Evolutionary conservation across 2,888 invertebrate species (phyloP), one percentile per base, ranked within the genome.

Genomic region (Dysmachus trigonus): DNA sequence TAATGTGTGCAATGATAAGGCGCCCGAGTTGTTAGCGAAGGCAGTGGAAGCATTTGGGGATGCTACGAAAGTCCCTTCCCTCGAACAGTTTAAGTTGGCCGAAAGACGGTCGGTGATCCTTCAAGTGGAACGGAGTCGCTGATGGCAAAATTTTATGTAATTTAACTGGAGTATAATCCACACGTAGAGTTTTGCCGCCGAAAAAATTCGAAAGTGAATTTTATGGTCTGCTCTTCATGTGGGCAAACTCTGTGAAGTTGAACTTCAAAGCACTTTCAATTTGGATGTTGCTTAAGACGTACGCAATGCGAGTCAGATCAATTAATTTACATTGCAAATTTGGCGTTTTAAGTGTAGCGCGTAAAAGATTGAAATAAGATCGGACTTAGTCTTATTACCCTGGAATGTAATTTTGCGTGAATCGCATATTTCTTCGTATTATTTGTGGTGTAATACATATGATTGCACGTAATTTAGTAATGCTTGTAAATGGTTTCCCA

Each of bases 161-260:
- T 53, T 81, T 81, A 53, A 33, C 33, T 51, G 81, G 51, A 79
- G 18, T 81, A 62, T 51, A 30, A 33, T 31, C 27, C 27, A 47
- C 22, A 77, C 41, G 30, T 27, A n/a, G 2, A 33, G 53, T 62
- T 81, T 81, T 53, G 18, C 51, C 30, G n/a, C 81, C 81, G 62
- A 81, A 81, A 81, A 81, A 53, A 81, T 53, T 81, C 53, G 81
- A 81, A 81, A 81, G 81, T 81, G 62, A 81, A 81, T 81, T 31
- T 53, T 35, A 33, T 73, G n/a, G 33, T 73, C 62, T 8, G 27
- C 22, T 22, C 62, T 13, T 62, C 62, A 62, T 62, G 27, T 27
- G 62, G 18, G 62, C 62, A 62, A 62, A 62, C 62, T 77, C 47
- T 77, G 27, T 77, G 47, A 77, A 77, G 47, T 47, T 77, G 77